Evolutionary conservation across 2,113 vertebrate species (phyloP), one percentile per base, ranked within the genome.

Genomic region (Lota lota): DNA sequence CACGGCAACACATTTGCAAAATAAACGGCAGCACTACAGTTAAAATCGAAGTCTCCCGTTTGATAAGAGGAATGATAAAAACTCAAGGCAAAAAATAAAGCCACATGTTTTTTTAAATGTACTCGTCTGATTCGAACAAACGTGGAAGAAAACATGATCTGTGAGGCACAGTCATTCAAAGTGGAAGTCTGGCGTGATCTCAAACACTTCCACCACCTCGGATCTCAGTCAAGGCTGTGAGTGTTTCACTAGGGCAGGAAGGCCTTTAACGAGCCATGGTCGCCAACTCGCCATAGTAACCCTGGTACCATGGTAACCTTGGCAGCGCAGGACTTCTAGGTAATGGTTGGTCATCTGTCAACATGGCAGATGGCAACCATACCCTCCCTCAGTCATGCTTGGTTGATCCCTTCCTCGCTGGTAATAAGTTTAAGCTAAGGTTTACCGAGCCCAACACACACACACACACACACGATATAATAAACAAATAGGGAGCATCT

Each of bases 101-200:
- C 57, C 19, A 21, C 57, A 21, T 7, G 10, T 59, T 21, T 11
- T 21, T 12, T 47, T 5, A 47, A 47, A 47, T 47, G 40, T 14
- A 47, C 40, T 47, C 10, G 40, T 47, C 40, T 14, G 10, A 47
- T 10, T 47, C 10, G 40, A 14, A 59, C 57, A 61, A 61, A 16
- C 22, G 69, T 71, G 68, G 67, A 59, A 74, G 51, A 74, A 75
- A 50, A 75, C n/a, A 57, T 57, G 59, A 72, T 72, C 64, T 80
- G 67, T 75, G 84, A 89, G 82, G 77, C 83, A 89, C 80, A 63
- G 54, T 33, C 76, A 82, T 74, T 17, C 6, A 56, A 18, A 56
- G 71, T 66, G 69, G 22, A 81, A 82, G 80, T 72, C 73, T 81
- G 82, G 82, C 78, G 82, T 81, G 84, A 89, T 86, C 83, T 83